Evolutionary conservation across 2,888 invertebrate genomes (phyloP).

Genomic region (Tipula helvola): DNA sequence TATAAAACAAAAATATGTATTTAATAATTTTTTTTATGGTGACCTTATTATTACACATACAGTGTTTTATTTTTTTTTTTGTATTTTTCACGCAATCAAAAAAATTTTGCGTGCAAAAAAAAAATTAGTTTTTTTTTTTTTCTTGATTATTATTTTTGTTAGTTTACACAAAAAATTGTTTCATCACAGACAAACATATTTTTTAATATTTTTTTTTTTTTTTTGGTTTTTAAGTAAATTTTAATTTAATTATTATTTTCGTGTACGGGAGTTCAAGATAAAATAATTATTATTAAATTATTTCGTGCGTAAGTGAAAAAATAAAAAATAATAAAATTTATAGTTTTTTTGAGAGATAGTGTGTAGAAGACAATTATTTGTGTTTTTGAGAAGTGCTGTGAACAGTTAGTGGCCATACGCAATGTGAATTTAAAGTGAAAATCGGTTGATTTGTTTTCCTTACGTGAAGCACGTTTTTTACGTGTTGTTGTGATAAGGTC

Average conservation of each 20-base stretch:
- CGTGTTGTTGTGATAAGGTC: neutral
- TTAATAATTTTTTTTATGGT: neutral
- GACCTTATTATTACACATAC: neutral
- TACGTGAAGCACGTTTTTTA: neutral
- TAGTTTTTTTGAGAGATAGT: neutral
- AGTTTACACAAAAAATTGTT: conserved; percentile 4
- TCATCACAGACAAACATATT: neutral
- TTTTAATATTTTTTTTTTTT: neutral
- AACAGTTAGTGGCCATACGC: neutral
- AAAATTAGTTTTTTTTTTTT: neutral
- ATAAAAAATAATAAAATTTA: neutral
- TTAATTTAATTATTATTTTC: neutral
- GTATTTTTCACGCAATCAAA: neutral
- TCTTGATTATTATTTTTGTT: conserved; percentile 4
- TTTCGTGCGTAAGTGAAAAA: neutral
- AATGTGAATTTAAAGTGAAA: neutral
- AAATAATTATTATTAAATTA: neutral
- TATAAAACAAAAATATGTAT: neutral
- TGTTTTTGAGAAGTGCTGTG: neutral
- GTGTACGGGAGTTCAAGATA: neutral
- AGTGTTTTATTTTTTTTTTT: neutral
- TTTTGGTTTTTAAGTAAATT: neutral
- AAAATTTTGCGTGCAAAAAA: neutral
- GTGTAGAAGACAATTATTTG: neutral
- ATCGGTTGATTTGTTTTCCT: no score